phyloP scores from a whole-genome alignment of 2,888 invertebrate genomes.

The Parascotia fuliginaria region DNA sequence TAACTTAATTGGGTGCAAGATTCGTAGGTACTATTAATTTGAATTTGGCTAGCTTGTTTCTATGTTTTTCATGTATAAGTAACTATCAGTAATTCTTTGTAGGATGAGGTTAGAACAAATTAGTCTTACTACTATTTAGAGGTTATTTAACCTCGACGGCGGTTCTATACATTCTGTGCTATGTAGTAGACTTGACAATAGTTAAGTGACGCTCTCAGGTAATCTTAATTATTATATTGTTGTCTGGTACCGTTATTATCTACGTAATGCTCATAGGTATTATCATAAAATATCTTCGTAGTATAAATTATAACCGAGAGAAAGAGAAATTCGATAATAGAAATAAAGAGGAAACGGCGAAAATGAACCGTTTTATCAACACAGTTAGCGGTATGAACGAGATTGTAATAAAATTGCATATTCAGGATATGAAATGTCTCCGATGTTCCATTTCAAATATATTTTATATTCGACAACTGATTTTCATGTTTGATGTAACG shows the following conservation, averaged over 20 bases:
- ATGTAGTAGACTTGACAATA: background rate
- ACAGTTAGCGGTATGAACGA: conserved; percentile 19
- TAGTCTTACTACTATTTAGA: no score
- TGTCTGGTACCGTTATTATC: background rate
- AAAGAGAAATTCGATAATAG: conserved; percentile 15
- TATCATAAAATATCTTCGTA: conserved; percentile 14
- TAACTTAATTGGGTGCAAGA: no score
- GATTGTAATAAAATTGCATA: conserved; percentile 23
- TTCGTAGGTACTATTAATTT: no score
- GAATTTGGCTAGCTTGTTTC: no score
- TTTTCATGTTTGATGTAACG: background rate
- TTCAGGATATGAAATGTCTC: conserved; percentile 21
- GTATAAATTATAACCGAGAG: conserved; percentile 22
- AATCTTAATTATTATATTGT: background rate
- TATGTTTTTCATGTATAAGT: no score
- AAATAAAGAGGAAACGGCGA: conserved; percentile 10
- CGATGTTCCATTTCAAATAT: conserved; percentile 2
- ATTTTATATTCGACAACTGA: background rate
- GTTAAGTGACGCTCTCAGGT: background rate
- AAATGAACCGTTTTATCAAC: conserved; percentile 23
- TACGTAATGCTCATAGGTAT: background rate
- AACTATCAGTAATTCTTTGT: no score
- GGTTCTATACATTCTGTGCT: no score
- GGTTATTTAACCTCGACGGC: no score
- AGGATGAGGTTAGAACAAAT: no score